A percentile compares a stretch with the other conserved stretches of the same genome.
Conservation (phyloP, 2,888 invertebrate genomes). For the Ectemnius cavifrons region DNA sequence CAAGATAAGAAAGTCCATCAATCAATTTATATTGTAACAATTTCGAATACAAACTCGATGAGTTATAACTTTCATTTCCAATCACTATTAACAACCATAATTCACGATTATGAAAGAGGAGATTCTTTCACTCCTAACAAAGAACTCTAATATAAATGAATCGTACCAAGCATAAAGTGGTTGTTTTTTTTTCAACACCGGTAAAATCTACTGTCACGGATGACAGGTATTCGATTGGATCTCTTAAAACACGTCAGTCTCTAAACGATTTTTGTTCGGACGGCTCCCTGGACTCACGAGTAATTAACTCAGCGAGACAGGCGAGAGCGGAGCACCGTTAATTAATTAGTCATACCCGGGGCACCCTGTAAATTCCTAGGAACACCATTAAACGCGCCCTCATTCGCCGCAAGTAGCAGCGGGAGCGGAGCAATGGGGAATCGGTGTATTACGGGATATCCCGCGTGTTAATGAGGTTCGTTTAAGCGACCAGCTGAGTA, state of each 20-base stretch:
- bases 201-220: not conserved
- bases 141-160: too few relatives aligned
- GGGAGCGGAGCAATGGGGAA: constrained; percentile 1
- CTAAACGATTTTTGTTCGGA: constrained; percentile 23
- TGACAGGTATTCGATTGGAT: constrained; percentile 2
- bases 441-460: constrained; percentile 5
- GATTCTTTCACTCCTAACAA: too few relatives aligned
- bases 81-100: too few relatives aligned
- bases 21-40: too few relatives aligned
- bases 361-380: constrained; percentile 27
- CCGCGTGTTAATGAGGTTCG: too few relatives aligned
- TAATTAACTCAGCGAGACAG: constrained; percentile 35
- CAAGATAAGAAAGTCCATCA: too few relatives aligned
- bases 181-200: not conserved
- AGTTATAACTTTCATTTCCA: too few relatives aligned
- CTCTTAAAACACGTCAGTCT: not conserved
- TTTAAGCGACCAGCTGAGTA: not conserved
- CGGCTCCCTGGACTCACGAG: constrained; percentile 26
- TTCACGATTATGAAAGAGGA: too few relatives aligned
- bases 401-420: constrained; percentile 5
- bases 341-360: constrained; percentile 42
- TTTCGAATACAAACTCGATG: too few relatives aligned
- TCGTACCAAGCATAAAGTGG: too few relatives aligned
- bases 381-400: constrained; percentile 11
- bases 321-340: constrained; percentile 40